Evolutionary conservation across 1,140 invertebrate genomes (phyloP).

Genomic region (Steinernema khuongi): DNA sequence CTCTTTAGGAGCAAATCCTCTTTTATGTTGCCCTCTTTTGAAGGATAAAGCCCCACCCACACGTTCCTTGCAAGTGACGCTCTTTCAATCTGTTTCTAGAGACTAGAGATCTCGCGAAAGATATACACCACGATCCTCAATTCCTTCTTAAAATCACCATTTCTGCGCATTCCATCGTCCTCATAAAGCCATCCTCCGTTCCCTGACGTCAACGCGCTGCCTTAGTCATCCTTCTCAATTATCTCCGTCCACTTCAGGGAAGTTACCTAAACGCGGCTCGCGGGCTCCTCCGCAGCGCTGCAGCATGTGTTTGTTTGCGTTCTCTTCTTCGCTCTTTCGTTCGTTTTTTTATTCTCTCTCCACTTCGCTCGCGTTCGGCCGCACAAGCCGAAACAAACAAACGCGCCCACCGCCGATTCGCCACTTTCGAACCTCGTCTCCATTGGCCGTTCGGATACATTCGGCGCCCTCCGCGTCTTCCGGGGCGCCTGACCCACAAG

Average conservation of each 20-base stretch:
- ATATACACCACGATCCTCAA: too few species aligned
- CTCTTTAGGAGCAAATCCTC: too few species aligned
- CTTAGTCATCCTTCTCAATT: too few species aligned
- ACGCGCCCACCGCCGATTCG: not conserved
- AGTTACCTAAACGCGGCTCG: not conserved
- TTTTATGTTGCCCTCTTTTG: too few species aligned
- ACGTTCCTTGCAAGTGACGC: too few species aligned
- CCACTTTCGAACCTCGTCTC: not conserved
- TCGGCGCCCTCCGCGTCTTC: not conserved
- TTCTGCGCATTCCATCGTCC: too few species aligned
- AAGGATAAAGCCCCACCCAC: too few species aligned
- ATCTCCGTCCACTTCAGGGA: not conserved
- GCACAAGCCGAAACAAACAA: slow-evolving; percentile 14
- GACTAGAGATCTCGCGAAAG: too few species aligned
- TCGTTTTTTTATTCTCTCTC: not conserved
- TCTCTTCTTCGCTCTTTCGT: not conserved
- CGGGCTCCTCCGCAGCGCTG: not conserved
- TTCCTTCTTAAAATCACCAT: too few species aligned
- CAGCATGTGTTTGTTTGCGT: slow-evolving; percentile 13
- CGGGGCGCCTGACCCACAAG: not conserved
- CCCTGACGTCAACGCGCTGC: too few species aligned
- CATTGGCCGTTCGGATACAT: not conserved
- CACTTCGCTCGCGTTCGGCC: not conserved
- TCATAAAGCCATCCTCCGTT: too few species aligned
- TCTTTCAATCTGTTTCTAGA: too few species aligned